These are phyloP conservation scores for Xenus cinereus DNA, from an alignment of 2,113 vertebrate genomes.

Conservation along the genomic window DNA sequence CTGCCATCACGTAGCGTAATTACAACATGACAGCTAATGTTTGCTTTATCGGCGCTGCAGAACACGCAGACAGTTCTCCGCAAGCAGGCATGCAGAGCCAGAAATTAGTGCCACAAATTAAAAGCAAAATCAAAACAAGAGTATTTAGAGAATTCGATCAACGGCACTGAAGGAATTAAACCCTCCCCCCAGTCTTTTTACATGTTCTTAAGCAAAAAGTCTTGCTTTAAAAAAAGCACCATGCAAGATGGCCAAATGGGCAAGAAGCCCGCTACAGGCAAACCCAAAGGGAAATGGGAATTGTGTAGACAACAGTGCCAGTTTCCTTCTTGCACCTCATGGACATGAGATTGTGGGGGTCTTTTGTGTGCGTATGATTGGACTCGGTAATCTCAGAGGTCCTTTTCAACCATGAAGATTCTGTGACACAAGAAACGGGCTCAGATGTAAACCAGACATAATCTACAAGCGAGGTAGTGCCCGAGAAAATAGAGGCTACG, in stretches of 20 bases:
- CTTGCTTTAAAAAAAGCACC: not conserved
- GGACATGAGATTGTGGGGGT: too few species aligned
- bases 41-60: not conserved
- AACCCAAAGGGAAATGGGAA: not conserved
- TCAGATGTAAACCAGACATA: not conserved
- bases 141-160: not conserved
- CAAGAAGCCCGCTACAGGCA: not conserved
- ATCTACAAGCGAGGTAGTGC: not conserved
- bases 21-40: not conserved
- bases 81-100: not conserved
- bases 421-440: not conserved
- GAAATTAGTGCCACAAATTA: not conserved
- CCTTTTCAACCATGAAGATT: too few species aligned
- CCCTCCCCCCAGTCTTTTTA: not conserved
- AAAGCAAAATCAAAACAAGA: not conserved
- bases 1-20: not conserved
- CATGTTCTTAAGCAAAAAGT: not conserved
- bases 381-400: too few species aligned
- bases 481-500: not conserved
- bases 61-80: not conserved
- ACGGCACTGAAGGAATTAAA: not conserved
- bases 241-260: not conserved
- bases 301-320: not conserved
- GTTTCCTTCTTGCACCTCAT: not conserved
- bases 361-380: too few species aligned